phyloP scores from a whole-genome alignment of 2,797 vertebrate genomes.

The Centropyge bicolor region DNA sequence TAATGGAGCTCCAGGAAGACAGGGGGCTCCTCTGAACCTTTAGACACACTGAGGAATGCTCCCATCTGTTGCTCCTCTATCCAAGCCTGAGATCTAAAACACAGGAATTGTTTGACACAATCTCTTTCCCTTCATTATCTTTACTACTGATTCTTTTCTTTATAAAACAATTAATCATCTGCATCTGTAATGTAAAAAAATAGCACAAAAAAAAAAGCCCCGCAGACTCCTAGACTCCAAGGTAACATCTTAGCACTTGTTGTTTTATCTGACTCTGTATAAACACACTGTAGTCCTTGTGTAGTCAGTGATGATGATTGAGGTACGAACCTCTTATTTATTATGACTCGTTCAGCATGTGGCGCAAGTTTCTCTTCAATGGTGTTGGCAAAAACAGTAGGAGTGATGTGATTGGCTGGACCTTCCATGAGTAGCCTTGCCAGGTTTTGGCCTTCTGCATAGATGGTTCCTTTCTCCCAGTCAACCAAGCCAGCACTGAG shows the following conservation, averaged over 20 bases:
- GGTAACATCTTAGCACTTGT: background rate
- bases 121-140: background rate
- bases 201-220: no score
- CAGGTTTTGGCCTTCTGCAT: conserved; percentile 95
- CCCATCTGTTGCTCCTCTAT: conserved; percentile 95
- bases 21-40: conserved; percentile 94
- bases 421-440: conserved; percentile 95
- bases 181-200: background rate
- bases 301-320: background rate
- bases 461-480: conserved; percentile 92
- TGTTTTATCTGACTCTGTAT: background rate
- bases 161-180: background rate
- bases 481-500: conserved; percentile 83
- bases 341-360: conserved; percentile 83
- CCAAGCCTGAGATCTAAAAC: conserved; percentile 89
- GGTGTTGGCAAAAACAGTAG: conserved; percentile 89
- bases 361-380: conserved; percentile 90
- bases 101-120: background rate
- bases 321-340: conserved; percentile 75
- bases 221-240: background rate
- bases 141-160: background rate
- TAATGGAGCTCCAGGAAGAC: conserved; percentile 97
- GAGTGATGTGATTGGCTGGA: conserved; percentile 95
- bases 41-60: conserved; percentile 95
- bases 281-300: no score